Evolutionary conservation across 2,888 invertebrate species (phyloP).

Genomic region (Papilio gigon): DNA sequence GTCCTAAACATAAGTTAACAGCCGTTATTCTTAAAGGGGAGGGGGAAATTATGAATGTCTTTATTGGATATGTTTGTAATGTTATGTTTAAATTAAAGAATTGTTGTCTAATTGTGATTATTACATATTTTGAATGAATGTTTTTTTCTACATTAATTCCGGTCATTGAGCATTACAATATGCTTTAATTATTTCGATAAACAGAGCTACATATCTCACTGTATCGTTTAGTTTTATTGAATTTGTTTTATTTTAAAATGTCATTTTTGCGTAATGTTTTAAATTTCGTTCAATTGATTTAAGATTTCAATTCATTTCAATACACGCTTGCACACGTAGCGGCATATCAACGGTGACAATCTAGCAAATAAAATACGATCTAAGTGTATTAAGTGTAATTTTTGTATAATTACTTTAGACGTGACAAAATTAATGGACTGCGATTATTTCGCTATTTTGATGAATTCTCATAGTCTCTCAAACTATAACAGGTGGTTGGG

Average conservation of each 20-base stretch:
- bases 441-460: no score
- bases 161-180: not conserved
- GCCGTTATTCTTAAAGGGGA: constrained; percentile 7
- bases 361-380: no score
- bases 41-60: not conserved
- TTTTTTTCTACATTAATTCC: not conserved
- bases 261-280: not conserved
- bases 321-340: no score
- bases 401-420: no score
- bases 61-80: constrained; percentile 1
- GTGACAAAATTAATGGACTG: no score
- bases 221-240: not conserved
- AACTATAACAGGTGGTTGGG: no score
- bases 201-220: not conserved
- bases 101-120: not conserved
- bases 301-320: not conserved
- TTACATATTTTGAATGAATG: not conserved
- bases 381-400: no score
- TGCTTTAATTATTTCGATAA: not conserved
- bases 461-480: no score
- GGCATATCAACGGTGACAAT: no score
- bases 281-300: not conserved
- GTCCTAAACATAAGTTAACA: constrained; percentile 8
- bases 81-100: not conserved
- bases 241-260: not conserved